Percentiles rank a stretch among this genome's conserved stretches.
Evolutionary conservation across 1,140 invertebrate species (phyloP).

Genomic region (Apis florea): DNA sequence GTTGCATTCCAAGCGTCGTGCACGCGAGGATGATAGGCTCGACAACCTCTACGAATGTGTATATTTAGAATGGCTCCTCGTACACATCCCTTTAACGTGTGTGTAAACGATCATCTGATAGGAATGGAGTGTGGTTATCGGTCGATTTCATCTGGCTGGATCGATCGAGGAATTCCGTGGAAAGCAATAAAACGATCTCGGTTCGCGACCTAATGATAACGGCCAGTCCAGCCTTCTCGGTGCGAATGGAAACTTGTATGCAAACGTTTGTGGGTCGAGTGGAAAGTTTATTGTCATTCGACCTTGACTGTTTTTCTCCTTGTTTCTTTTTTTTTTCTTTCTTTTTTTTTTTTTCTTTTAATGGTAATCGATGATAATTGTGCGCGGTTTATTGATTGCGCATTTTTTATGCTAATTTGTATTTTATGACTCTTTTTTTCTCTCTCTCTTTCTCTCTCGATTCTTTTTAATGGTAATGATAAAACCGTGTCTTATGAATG

Average conservation of each 20-base stretch:
- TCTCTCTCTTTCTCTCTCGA: too few species aligned
- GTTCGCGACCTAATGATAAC: slow-evolving; percentile 58
- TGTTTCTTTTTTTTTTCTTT: too few species aligned
- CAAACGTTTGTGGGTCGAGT: neutral
- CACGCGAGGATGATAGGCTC: slow-evolving; percentile 22
- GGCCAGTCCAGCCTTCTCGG: neutral
- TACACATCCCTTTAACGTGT: slow-evolving; percentile 63
- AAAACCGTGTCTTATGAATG: too few species aligned
- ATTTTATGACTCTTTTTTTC: too few species aligned
- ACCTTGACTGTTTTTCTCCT: neutral
- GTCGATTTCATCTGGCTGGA: slow-evolving; percentile 68
- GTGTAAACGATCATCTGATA: slow-evolving; percentile 75
- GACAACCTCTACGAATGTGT: slow-evolving; percentile 49
- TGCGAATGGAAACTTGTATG: neutral
- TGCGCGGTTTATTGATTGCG: too few species aligned
- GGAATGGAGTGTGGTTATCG: slow-evolving; percentile 66
- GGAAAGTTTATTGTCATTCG: neutral
- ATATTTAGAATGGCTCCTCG: slow-evolving; percentile 64
- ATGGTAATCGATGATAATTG: too few species aligned
- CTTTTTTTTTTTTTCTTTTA: too few species aligned
- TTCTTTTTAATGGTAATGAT: too few species aligned
- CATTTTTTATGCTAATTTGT: too few species aligned
- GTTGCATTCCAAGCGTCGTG: slow-evolving; percentile 59
- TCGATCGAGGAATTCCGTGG: slow-evolving; percentile 68
- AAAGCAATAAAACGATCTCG: slow-evolving; percentile 34